Evolutionary conservation across 2,888 invertebrate genomes (phyloP), one percentile per base, ranked within the genome.

Genomic region (Andrena dorsata): DNA sequence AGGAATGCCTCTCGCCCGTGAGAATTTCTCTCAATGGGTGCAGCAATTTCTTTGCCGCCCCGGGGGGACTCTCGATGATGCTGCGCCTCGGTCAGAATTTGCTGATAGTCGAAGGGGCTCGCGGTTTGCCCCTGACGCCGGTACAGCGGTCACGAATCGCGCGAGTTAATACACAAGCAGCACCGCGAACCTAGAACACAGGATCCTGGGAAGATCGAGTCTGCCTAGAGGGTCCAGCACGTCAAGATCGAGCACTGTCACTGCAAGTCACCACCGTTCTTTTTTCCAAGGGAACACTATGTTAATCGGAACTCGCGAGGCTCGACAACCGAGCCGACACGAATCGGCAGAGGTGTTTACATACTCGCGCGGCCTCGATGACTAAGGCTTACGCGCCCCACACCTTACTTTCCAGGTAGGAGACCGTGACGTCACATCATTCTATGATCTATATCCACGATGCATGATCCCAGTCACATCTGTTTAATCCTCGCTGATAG

Each of bases 1-100:
- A 35, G 35, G 53, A 76, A 76, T 60, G 64, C 32, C 73, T 72
- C 30, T 49, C 26, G 26, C 10, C 32, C n/a, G 32, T 16, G n/a
- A 47, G 32, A 49, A 49, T 5, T 47, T 6, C 30, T 16, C 20
- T 47, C 41, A 35, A 41, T 6, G 28, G 0, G n/a, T 41, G 23
- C 41, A 13, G 32, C 49, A 63, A 76, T 56, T 63, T 63, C 76
- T 63, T 63, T 56, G 47, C 13, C 23, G 23, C 20, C 35, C 23
- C 2, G 32, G 20, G 32, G 69, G 28, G n/a, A 0, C 5, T 5
- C 20, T 35, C 3, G 30, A 7, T 26, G 60, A 60, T 20, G 30
- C 30, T 4, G 28, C 30, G 30, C 60, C 5, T 30, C 41, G 41
- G 4, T 41, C 16, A 41, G 41, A 41, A 41, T 16, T 41, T 16